These are phyloP conservation scores for Danio aesculapii DNA, from an alignment of 2,797 vertebrate species.

Conservation along the genomic window DNA sequence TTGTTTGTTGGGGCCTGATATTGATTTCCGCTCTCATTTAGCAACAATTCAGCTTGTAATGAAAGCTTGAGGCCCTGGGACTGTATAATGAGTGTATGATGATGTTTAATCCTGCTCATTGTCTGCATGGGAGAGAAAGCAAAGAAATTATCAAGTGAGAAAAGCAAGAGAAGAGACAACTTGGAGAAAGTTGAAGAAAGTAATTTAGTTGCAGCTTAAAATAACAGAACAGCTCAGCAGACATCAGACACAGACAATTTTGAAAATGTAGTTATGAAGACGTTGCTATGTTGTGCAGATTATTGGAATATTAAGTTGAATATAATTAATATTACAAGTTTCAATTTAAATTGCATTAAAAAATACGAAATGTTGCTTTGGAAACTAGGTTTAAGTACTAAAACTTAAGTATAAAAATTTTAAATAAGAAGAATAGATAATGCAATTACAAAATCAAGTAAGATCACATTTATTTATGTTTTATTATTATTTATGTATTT, in stretches of 20 bases:
- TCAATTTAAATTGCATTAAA: too few relatives aligned
- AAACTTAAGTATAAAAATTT: too few relatives aligned
- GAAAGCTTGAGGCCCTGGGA: slow-evolving; percentile 35
- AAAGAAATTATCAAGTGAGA: slow-evolving; percentile 41
- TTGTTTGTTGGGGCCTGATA: slow-evolving; percentile 27
- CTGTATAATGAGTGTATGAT: slow-evolving; percentile 46
- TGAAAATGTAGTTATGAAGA: too few relatives aligned
- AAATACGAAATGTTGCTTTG: too few relatives aligned
- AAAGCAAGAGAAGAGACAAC: slow-evolving; percentile 22
- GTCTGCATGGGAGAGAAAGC: slow-evolving; percentile 42
- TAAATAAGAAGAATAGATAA: too few relatives aligned
- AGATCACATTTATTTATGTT: too few relatives aligned
- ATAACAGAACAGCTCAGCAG: slow-evolving; percentile 27
- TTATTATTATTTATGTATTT: too few relatives aligned
- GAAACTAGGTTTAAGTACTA: too few relatives aligned
- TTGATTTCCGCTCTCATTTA: slow-evolving; percentile 49
- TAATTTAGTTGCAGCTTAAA: slow-evolving; percentile 32
- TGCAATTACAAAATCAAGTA: too few relatives aligned
- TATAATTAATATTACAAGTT: too few relatives aligned
- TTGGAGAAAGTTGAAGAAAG: slow-evolving; percentile 25
- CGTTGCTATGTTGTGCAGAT: too few relatives aligned
- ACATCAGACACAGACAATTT: not conserved
- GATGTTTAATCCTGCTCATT: slow-evolving; percentile 45
- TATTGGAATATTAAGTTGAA: too few relatives aligned
- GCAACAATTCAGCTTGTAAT: slow-evolving; percentile 41